These are phyloP conservation scores for Thinocorus orbignyianus DNA, from an alignment of 2,113 vertebrate genomes.

Conservation along the genomic window DNA sequence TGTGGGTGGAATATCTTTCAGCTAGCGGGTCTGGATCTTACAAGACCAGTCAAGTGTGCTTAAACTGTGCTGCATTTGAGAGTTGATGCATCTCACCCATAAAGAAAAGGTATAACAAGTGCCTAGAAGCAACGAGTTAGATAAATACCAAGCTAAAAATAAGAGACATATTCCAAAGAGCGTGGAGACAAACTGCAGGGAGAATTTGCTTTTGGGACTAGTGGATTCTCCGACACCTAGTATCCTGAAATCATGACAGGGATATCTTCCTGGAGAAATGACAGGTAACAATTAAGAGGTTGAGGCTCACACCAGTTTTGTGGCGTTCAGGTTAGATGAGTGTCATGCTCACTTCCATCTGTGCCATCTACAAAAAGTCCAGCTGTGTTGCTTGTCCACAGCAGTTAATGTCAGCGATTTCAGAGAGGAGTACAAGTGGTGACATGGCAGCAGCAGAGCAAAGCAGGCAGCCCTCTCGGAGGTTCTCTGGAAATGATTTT, in stretches of 20 bases:
- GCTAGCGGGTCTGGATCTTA: neutral
- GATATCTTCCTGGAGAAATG: neutral
- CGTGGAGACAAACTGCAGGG: neutral
- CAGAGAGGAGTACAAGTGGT: neutral
- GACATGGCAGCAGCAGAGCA: neutral
- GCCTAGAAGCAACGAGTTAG: neutral
- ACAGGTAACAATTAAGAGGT: neutral
- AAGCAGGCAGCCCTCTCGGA: neutral
- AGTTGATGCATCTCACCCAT: neutral
- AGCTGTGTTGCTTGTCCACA: slow-evolving; percentile 8
- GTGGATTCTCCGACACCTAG: neutral
- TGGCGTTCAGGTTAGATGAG: neutral
- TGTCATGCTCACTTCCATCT: neutral
- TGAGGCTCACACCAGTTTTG: neutral
- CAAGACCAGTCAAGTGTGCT: slow-evolving; percentile 9
- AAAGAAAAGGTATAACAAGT: neutral
- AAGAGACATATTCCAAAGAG: neutral
- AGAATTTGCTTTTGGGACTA: neutral
- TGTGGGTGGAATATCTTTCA: slow-evolving; percentile 31
- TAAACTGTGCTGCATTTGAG: slow-evolving; percentile 24
- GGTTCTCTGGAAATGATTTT: neutral
- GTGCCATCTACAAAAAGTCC: neutral
- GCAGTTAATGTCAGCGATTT: slow-evolving; percentile 1
- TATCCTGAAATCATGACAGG: neutral
- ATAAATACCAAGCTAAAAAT: neutral